phyloP scores from a whole-genome alignment of 2,888 invertebrate genomes.

The Nysson spinosus region DNA sequence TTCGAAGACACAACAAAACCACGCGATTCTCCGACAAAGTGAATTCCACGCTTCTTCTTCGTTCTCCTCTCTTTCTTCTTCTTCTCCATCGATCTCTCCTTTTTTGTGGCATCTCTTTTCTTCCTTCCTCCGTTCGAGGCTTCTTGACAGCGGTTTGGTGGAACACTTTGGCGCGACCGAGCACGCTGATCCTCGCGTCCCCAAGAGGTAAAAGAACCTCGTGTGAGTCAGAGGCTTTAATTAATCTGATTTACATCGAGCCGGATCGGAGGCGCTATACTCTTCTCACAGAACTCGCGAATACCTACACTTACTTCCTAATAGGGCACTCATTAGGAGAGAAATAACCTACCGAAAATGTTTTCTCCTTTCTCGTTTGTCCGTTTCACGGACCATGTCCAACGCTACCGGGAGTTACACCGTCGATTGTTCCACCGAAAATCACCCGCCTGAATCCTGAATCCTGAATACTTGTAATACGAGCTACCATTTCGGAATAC shows the following conservation, averaged over 20 bases:
- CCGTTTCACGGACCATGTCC: slow-evolving; percentile 2
- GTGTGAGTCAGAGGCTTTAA: slow-evolving; percentile 62
- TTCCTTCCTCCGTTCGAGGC: too few relatives aligned
- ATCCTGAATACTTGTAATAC: too few relatives aligned
- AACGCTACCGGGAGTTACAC: slow-evolving; percentile 14
- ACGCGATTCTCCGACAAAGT: background rate
- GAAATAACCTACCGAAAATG: slow-evolving; percentile 62
- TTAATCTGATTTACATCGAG: slow-evolving; percentile 74
- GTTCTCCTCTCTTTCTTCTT: background rate
- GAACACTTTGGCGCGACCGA: too few relatives aligned
- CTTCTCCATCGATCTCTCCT: background rate
- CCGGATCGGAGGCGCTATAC: slow-evolving; percentile 58
- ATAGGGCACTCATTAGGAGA: slow-evolving; percentile 75
- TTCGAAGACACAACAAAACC: background rate
- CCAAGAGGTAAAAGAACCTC: slow-evolving; percentile 42
- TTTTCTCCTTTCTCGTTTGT: slow-evolving; percentile 14
- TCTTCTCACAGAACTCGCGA: slow-evolving; percentile 62
- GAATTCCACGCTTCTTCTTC: background rate
- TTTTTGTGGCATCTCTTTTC: slow-evolving; percentile 10
- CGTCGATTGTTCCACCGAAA: slow-evolving; percentile 1
- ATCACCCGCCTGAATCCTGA: too few relatives aligned
- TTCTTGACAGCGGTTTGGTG: too few relatives aligned
- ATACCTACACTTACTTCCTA: slow-evolving; percentile 71
- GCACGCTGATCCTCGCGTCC: slow-evolving; percentile 29
- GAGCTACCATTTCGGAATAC: too few relatives aligned